Base-by-base conservation (phyloP, 2,113 vertebrate species). In the Toxostoma redivivum region DNA sequence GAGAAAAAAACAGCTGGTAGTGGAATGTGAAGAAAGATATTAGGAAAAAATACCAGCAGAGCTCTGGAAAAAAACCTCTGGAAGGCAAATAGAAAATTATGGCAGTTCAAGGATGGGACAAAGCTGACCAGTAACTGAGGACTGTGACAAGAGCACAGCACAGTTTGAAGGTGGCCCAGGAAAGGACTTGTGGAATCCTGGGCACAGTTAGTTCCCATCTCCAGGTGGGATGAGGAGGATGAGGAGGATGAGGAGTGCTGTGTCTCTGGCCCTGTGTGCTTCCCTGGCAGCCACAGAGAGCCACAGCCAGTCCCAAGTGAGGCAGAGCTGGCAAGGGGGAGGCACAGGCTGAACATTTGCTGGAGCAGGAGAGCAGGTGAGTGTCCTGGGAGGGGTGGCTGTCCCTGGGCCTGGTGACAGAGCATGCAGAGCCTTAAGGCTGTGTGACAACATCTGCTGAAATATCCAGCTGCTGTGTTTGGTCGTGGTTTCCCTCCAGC, bases 241-340 rank as follows among this genome's bases (percentile, higher is more conserved):
- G 51, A 45, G 51, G 56, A 73, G 12, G 53, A 42, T 13, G 38
- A 38, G 44, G 56, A 58, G 44, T 7, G 6, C 45, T 60, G 33
- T 28, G 33, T 54, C 60, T 73, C 45, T 18, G 16, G 25, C 57
- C 28, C 60, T 37, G 18, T 0, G 5, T 5, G 42, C 81, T 4
- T 1, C 50, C 24, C 8, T 0, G 0, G 0, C 4, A 15, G 11
- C 38, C 38, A 14, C 15, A 7, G 45, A 27, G 28, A 48, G 28
- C n/a, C 22, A 7, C 15, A 17, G 33, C 54, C 73, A 22, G 8
- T 73, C 31, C 37, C 38, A 18, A 23, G 6, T 0, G 30, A 71
- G 33, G 44, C 70, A 47, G 67, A 45, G 57, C 23, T 37, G 50
- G 28, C 47, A 40, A 24, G 6, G 44, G 56, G 37, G 48, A 65